Base-by-base conservation (phyloP, 2,888 invertebrate genomes). In the Pseudolycoriella hygida region DNA sequence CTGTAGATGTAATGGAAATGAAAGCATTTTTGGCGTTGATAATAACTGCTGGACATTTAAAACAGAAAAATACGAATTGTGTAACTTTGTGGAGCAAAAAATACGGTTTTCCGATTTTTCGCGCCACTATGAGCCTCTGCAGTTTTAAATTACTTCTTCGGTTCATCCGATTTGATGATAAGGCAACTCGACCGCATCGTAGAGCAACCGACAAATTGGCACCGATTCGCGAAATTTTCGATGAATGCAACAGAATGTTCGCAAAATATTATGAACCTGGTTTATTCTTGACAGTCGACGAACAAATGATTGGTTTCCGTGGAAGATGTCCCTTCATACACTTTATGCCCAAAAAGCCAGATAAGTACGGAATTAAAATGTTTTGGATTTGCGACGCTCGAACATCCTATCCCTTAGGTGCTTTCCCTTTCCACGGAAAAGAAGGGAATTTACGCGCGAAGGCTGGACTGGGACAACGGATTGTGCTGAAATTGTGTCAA, bases 91-190 rank as follows among this genome's bases (percentile, higher is more conserved):
- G 19, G 20, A n/a, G 14, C 19, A 20, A 5, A 3, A 17, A 19
- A 4, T 20, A 20, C 20, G 40, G 40, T 8, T 12, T 10, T 3
- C 40, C 40, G 3, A 40, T 40, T 18, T 40, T 40, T 17, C 20
- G 40, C 19, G 40, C 40, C 3, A 20, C 20, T 10, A 40, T 40
- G 40, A 11, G 19, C 10, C 12, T 19, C 10, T 4, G n/a, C n/a
- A n/a, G 40, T 3, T 40, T 40, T n/a, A 40, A 20, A 40, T 6
- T n/a, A 20, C 11, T 39, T 15, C 39, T 39, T 17, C 15, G 18
- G 12, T 39, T 39, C 11, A 39, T 39, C 17, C 18, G 40, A 10
- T 40, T 40, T 20, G 20, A 40, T 20, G 40, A 40, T n/a, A 40
- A 40, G 14, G 12, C 19, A 3, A 40, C 40, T n/a, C 14, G 40